These are phyloP conservation scores for Indicator indicator DNA, from an alignment of 2,113 vertebrate species.

Conservation along the genomic window DNA sequence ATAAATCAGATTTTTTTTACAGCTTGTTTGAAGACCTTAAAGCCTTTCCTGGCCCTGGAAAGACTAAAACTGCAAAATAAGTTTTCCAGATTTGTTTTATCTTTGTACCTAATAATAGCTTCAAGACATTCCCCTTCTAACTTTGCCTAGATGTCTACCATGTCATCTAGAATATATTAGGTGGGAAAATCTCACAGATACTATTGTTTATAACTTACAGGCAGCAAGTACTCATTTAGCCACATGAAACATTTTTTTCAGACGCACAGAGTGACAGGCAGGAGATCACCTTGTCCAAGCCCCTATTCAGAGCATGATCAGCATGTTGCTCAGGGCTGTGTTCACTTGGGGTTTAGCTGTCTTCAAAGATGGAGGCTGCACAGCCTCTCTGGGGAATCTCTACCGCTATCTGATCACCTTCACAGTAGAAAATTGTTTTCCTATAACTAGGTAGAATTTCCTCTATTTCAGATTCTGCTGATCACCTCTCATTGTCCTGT, in stretches of 20 bases:
- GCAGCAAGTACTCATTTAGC: background rate
- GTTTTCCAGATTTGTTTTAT: background rate
- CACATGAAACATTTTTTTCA: background rate
- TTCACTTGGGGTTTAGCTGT: too few relatives aligned
- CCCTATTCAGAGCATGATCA: background rate
- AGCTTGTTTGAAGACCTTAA: background rate
- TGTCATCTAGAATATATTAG: background rate
- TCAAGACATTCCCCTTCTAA: background rate
- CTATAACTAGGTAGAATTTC: too few relatives aligned
- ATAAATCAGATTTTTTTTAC: background rate
- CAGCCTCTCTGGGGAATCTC: background rate
- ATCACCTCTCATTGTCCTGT: too few relatives aligned
- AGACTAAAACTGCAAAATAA: background rate
- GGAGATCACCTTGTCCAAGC: background rate
- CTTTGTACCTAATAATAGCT: background rate
- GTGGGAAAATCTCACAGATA: background rate
- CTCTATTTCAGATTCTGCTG: too few relatives aligned
- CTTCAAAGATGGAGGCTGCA: background rate
- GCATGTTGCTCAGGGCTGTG: background rate
- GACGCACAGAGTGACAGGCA: background rate
- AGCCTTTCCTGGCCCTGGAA: background rate
- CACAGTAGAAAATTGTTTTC: background rate
- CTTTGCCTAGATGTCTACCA: background rate
- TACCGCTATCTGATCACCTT: background rate
- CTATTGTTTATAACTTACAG: background rate